These are phyloP conservation scores for Campylorhamphus procurvoides DNA, from an alignment of 2,113 vertebrate species.

Conservation along the genomic window DNA sequence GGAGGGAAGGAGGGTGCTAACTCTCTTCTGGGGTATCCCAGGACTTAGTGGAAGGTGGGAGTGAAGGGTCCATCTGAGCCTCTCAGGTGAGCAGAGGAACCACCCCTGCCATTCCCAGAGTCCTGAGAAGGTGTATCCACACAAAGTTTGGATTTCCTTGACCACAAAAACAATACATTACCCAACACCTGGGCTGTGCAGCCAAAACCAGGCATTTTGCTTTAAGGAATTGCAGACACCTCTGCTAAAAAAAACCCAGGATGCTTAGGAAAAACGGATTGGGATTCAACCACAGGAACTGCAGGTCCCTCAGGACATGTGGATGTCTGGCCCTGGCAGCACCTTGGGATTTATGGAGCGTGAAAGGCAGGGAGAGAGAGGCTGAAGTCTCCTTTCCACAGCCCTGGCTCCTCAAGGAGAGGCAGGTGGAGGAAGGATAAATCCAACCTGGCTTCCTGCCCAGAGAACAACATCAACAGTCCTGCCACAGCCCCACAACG, in stretches of 20 bases:
- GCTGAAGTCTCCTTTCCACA: not conserved
- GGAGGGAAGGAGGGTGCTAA: not conserved
- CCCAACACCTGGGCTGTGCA: not conserved
- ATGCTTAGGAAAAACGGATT: not conserved
- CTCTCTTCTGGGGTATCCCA: not conserved
- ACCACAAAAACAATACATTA: not conserved
- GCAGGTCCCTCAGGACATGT: not conserved
- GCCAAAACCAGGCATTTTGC: not conserved
- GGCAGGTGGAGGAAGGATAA: conserved; percentile 6
- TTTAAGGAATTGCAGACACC: not conserved
- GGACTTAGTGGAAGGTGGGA: not conserved
- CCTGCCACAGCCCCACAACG: not conserved
- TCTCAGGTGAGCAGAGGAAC: not conserved
- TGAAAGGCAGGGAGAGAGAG: not conserved
- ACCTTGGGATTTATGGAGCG: not conserved
- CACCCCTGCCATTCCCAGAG: not conserved
- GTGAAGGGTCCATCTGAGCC: not conserved
- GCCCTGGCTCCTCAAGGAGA: not conserved
- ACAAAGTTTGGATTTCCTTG: not conserved
- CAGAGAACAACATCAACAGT: not conserved
- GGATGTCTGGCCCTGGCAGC: not conserved
- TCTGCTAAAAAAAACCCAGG: not conserved
- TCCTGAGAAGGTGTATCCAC: not conserved
- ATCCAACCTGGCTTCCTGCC: not conserved
- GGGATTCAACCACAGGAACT: not conserved